phyloP scores from a whole-genome alignment of 2,113 vertebrate genomes.

The Rutilus rutilus region DNA sequence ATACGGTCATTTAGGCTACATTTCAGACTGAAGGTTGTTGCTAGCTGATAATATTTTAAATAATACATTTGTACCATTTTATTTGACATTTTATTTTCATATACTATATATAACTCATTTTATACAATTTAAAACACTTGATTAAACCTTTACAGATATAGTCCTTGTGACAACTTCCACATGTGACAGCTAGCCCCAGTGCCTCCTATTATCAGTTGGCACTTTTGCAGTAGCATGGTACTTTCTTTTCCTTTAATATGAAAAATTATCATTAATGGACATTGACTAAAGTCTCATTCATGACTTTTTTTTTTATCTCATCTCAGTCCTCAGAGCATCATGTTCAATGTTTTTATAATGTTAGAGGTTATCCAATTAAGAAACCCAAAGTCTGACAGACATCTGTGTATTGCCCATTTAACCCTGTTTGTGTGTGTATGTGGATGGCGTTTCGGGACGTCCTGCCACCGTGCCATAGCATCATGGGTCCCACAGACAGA shows the following conservation, averaged over 20 bases:
- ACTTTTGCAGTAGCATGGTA: no score
- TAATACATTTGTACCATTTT: no score
- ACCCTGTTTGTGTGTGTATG: conserved; percentile 36
- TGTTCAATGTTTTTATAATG: conserved; percentile 16
- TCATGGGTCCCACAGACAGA: conserved; percentile 57
- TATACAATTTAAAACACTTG: background rate
- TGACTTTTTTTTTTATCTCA: background rate
- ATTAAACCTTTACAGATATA: background rate
- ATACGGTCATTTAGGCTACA: background rate
- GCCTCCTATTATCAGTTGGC: no score
- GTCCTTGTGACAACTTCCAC: background rate
- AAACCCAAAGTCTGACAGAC: conserved; percentile 48
- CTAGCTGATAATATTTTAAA: background rate
- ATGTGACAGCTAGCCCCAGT: background rate
- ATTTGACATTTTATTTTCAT: no score
- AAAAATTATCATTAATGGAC: background rate
- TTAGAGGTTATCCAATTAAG: conserved; percentile 52
- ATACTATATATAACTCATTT: no score
- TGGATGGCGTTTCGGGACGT: conserved; percentile 46
- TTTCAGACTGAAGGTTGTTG: background rate
- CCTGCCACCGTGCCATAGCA: conserved; percentile 46
- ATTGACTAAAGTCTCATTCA: background rate
- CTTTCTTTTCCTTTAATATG: background rate
- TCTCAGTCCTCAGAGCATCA: background rate
- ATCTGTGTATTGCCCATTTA: conserved; percentile 56